These are phyloP conservation scores for Coracopsis vasa DNA, from an alignment of 2,113 vertebrate species.

Conservation along the genomic window DNA sequence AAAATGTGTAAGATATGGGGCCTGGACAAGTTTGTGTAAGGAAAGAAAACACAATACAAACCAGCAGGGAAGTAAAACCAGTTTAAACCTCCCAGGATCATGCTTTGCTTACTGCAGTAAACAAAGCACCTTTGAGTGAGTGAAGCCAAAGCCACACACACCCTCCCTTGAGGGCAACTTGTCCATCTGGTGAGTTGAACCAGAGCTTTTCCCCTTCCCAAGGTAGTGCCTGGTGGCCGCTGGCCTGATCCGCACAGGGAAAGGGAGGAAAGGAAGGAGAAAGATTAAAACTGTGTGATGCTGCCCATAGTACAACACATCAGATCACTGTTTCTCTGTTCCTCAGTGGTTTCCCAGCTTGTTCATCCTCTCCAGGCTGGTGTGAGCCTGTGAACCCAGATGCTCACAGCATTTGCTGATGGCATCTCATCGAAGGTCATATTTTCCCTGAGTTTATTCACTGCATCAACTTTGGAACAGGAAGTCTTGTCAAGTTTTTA, in stretches of 20 bases:
- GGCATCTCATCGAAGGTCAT: rapidly evolving
- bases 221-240: background rate
- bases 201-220: background rate
- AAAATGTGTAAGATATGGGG: background rate
- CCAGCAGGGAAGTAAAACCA: background rate
- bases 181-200: background rate
- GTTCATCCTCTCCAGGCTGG: background rate
- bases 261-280: background rate
- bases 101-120: background rate
- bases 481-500: background rate
- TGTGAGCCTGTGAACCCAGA: background rate
- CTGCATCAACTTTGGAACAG: background rate
- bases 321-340: background rate
- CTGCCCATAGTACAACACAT: background rate
- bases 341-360: background rate
- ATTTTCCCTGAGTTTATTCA: background rate
- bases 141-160: background rate
- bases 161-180: background rate
- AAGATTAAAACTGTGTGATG: background rate
- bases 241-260: background rate
- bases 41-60: background rate
- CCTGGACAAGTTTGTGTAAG: background rate
- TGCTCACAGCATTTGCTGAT: background rate
- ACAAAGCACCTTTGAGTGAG: background rate
- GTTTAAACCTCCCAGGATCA: background rate